Conservation (phyloP, 1,140 invertebrate species). For the Pseudomyrmex concolor region DNA sequence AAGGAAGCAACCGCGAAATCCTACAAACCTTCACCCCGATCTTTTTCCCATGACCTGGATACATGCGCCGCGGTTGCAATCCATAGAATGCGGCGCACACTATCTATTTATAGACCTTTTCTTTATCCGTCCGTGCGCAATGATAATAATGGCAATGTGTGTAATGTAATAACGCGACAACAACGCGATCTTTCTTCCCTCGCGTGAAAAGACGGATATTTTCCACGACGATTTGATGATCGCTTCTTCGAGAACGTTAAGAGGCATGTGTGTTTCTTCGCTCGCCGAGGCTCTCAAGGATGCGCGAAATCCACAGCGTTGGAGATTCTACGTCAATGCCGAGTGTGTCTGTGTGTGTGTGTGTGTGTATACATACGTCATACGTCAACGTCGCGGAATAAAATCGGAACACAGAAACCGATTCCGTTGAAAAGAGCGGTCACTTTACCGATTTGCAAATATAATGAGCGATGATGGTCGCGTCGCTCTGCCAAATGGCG, state of each 20-base stretch:
- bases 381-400: slow-evolving; percentile 3
- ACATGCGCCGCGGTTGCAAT: not conserved
- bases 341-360: no score
- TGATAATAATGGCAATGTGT: no score
- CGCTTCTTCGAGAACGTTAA: no score
- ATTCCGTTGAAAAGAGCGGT: not conserved
- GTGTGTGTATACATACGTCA: not conserved
- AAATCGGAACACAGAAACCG: not conserved
- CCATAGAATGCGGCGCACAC: not conserved
- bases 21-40: slow-evolving; percentile 41
- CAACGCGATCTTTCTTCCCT: no score
- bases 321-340: no score
- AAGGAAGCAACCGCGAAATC: slow-evolving; percentile 57
- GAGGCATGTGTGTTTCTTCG: not conserved
- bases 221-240: no score
- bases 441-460: slow-evolving; percentile 45
- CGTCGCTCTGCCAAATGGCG: slow-evolving; percentile 5
- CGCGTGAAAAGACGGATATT: no score
- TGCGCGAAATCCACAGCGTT: not conserved
- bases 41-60: slow-evolving; percentile 70
- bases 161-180: no score
- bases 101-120: not conserved
- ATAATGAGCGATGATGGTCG: slow-evolving; percentile 22
- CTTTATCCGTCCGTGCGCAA: no score
- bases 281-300: not conserved